A percentile compares a stretch with the other conserved stretches of the same genome.
phyloP scores from a whole-genome alignment of 2,888 invertebrate genomes.

The Boloria selene region DNA sequence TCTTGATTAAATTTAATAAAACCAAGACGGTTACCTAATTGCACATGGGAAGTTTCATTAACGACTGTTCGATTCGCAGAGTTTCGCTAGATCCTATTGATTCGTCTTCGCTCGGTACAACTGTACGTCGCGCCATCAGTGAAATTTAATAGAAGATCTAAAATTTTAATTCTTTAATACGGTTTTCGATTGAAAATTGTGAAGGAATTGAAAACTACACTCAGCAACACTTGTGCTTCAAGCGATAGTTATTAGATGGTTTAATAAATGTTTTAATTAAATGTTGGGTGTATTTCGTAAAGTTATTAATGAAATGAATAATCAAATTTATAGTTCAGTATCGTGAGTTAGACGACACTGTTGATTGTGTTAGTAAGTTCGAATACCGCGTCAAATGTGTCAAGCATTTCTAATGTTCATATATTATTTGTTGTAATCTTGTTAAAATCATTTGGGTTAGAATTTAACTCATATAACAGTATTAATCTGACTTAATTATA shows the following conservation, averaged over 20 bases:
- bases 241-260: constrained; percentile 60
- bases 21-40: constrained; percentile 80
- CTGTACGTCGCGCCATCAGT: constrained; percentile 29
- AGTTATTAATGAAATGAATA: background rate
- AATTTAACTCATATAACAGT: too few species aligned
- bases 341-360: too few species aligned
- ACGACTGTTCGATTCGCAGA: constrained; percentile 77
- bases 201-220: constrained; percentile 55
- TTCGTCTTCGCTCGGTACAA: constrained; percentile 47
- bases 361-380: too few species aligned
- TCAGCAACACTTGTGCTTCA: constrained; percentile 54
- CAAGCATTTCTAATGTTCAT: too few species aligned
- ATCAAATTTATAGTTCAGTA: too few species aligned
- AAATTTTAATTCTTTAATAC: constrained; percentile 54
- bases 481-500: too few species aligned
- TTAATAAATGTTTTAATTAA: background rate
- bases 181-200: constrained; percentile 60
- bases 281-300: background rate
- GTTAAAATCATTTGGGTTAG: too few species aligned
- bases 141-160: constrained; percentile 50
- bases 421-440: too few species aligned
- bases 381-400: too few species aligned
- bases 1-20: constrained; percentile 83
- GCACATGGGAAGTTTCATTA: constrained; percentile 76
- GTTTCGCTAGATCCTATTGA: constrained; percentile 64